Base-by-base conservation (phyloP, 2,888 invertebrate genomes). In the Tenthredo mesomela region DNA sequence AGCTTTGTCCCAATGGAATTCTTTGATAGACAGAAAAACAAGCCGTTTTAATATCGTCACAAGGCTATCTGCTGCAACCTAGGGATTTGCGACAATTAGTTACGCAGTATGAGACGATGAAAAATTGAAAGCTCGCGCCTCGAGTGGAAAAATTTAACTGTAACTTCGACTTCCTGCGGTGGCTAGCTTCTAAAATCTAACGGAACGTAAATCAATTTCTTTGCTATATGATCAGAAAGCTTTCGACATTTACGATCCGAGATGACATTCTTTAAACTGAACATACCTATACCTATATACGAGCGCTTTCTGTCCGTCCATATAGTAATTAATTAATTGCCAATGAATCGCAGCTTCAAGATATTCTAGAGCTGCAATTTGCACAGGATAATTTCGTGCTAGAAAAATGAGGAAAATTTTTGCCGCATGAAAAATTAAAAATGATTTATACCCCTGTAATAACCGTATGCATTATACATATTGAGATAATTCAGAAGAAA, bases 1-100 rank as follows among this genome's bases (percentile, higher is more conserved):
- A 88, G 89, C 89, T 82, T 82, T 82, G 67, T 82, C 70, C 67
- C 43, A 47, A 82, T 82, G 82, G 50, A 82, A 82, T 82, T 82
- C 82, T 82, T 82, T 29, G 82, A 82, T 82, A 82, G 82, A 82
- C 82, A 67, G 82, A 82, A 82, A 82, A 82, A 82, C 82, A 70
- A 65, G 82, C 67, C 29, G 82, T 70, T 82, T 82, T 67, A 67
- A 67, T 82, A 67, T 33, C 82, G 29, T 33, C 77, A 47, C 73
- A 2, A 9, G 10, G 73, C 15, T 73, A n/a, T 73, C 71, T 40
- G 33, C 67, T 15, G 33, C 29, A 67, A 33, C 7, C 25, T 33
- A 5, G 15, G 33, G 12, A 70, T 37, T 10, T 43, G 29, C 67
- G 12, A 73, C 21, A 73, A 43, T 73, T 73, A 10, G 43, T 40